Base-by-base conservation (phyloP, 2,797 vertebrate genomes). In the Bradypus variegatus region DNA sequence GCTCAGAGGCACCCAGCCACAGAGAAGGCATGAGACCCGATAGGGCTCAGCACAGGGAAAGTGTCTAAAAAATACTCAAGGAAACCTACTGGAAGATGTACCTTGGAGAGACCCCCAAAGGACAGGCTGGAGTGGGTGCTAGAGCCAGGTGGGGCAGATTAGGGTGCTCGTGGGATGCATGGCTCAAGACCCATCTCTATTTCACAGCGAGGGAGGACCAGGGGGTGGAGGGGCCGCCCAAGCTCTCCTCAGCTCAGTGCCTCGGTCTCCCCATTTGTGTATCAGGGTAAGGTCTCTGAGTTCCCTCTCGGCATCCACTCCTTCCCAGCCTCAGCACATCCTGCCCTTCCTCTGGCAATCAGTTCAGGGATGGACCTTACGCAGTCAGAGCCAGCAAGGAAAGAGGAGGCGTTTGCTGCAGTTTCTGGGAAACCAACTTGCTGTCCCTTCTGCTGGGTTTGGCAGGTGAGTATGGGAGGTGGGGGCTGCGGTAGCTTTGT, bases 91-190 rank as follows among this genome's bases (percentile, higher is more conserved):
- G 45, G 72, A 33, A 48, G 41, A 33, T 13, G 10, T 13, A 55
- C 29, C 27, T 5, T 21, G 23, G 12, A 19, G 75, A 23, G 60
- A 16, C 5, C 19, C 13, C 31, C 2, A 11, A 76, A 6, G 41
- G 70, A 41, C 41, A 70, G 41, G 67, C 72, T 38, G 25, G 9
- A 45, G 4, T 11, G 2, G 1, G 1, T 15, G 25, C 1, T 2
- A 2, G 53, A 11, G 5, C 31, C 4, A 3, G 31, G 18, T 0
- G 55, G 41, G 27, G 85, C 2, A 9, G 8, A 6, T 4, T 21
- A 6, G 36, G 55, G 45, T 3, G 79, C 18, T 3, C 0, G 8
- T 5, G 53, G 48, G 70, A 45, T 45, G 41, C 41, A 45, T 4
- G 41, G 41, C 41, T 45, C 41, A 45, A 45, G 41, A 31, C 1